Percentiles rank a stretch among this genome's conserved stretches.
phyloP scores from a whole-genome alignment of 2,797 vertebrate genomes.

The Anas bahamensis region DNA sequence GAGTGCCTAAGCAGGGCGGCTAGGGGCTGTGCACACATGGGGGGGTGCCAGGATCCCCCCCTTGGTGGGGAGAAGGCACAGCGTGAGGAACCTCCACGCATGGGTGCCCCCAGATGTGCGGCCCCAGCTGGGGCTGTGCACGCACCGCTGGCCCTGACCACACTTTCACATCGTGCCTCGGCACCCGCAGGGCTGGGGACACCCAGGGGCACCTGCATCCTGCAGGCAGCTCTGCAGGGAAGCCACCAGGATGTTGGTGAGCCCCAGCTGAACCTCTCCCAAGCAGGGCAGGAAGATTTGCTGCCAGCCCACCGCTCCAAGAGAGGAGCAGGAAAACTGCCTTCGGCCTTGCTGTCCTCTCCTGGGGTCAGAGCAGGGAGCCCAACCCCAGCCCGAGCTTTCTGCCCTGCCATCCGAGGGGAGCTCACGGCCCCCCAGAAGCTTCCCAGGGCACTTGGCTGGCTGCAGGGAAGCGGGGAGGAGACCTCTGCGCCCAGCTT shows the following conservation, averaged over 20 bases:
- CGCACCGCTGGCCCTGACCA: rapidly evolving
- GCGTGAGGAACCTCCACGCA: too few relatives aligned
- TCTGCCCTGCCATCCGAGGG: rapidly evolving
- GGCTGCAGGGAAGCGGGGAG: rapidly evolving
- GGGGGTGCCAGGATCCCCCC: background rate
- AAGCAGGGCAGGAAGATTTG: background rate
- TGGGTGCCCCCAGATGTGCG: too few relatives aligned
- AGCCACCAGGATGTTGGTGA: too few relatives aligned
- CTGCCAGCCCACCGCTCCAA: background rate
- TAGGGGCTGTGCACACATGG: background rate
- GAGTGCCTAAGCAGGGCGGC: background rate
- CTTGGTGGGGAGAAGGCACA: too few relatives aligned
- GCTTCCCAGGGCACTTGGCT: rapidly evolving
- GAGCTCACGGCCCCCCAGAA: background rate
- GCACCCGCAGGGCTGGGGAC: background rate
- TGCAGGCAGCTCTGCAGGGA: too few relatives aligned
- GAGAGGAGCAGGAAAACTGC: background rate
- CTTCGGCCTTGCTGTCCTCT: too few relatives aligned
- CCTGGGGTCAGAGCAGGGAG: background rate
- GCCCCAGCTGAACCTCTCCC: rapidly evolving
- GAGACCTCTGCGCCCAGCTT: background rate
- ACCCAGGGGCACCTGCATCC: background rate
- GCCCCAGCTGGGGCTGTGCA: background rate
- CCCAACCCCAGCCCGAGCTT: too few relatives aligned
- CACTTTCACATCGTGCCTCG: rapidly evolving